Evolutionary conservation across 2,888 invertebrate species (phyloP).

Genomic region (Heliconius ismenius): DNA sequence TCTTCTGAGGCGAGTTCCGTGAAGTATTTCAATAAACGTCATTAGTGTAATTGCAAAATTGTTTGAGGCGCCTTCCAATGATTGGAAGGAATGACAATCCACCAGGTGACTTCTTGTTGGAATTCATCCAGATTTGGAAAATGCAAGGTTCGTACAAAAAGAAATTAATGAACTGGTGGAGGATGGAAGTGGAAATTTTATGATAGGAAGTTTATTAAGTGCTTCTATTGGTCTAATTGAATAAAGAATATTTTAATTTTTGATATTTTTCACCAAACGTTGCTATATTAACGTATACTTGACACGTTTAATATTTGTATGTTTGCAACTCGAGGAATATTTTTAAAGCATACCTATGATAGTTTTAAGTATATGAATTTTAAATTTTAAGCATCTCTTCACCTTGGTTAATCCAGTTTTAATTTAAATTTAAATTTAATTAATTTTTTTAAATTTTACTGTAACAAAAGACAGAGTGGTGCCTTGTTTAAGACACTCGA

Average conservation of each 20-base stretch:
- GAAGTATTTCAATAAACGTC: conserved; percentile 68
- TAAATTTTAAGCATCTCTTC: too few species aligned
- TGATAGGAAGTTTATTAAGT: neutral
- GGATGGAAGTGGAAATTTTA: neutral
- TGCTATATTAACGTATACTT: neutral
- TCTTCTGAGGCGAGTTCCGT: conserved; percentile 40
- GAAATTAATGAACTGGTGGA: neutral
- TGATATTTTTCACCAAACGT: too few species aligned
- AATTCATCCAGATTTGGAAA: conserved; percentile 7
- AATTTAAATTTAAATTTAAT: too few species aligned
- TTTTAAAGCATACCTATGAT: too few species aligned
- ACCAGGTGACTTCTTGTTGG: conserved; percentile 25
- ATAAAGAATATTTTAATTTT: neutral
- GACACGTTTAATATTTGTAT: neutral
- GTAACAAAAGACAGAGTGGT: too few species aligned
- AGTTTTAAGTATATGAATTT: too few species aligned
- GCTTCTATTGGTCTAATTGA: neutral
- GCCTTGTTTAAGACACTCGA: too few species aligned
- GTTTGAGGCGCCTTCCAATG: conserved; percentile 28
- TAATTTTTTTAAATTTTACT: too few species aligned
- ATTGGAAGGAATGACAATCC: conserved; percentile 36
- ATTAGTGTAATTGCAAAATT: conserved; percentile 58
- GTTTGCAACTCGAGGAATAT: neutral
- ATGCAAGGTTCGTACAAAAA: neutral
- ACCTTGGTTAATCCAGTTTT: too few species aligned